Conservation (phyloP, 2,888 invertebrate genomes). For the Harpalus rubripes region DNA sequence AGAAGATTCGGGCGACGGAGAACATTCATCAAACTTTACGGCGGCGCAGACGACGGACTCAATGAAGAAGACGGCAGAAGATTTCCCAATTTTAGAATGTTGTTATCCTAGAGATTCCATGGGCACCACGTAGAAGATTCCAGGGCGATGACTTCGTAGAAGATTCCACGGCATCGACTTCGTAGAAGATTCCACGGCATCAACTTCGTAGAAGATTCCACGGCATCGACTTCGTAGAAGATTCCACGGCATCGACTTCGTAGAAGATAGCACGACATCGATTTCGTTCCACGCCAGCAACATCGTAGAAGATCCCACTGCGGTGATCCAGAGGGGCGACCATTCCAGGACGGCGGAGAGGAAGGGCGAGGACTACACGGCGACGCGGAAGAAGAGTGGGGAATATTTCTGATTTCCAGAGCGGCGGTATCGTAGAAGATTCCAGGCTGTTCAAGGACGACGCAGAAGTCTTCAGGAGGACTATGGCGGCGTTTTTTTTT, state of each 20-base stretch:
- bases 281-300: background rate
- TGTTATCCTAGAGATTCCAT: no score
- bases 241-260: slow-evolving; percentile 4
- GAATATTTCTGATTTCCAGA: slow-evolving; percentile 9
- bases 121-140: no score
- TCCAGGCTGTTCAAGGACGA: slow-evolving; percentile 24
- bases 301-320: background rate
- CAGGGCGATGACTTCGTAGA: no score
- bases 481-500: background rate
- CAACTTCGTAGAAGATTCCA: background rate
- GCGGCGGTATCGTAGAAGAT: background rate
- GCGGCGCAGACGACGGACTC: background rate
- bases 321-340: background rate
- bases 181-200: background rate
- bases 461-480: slow-evolving; percentile 39
- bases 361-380: background rate
- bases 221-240: slow-evolving; percentile 3
- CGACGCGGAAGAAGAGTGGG: slow-evolving; percentile 30
- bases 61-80: background rate
- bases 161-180: background rate
- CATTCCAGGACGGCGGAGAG: slow-evolving; percentile 38
- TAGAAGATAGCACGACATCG: slow-evolving; percentile 7
- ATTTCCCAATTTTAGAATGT: no score
- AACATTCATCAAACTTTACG: background rate
- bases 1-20: slow-evolving; percentile 1